Evolutionary conservation across 2,797 vertebrate genomes (phyloP), one percentile per base, ranked within the genome.

Genomic region (Myoxocephalus aenaeus): DNA sequence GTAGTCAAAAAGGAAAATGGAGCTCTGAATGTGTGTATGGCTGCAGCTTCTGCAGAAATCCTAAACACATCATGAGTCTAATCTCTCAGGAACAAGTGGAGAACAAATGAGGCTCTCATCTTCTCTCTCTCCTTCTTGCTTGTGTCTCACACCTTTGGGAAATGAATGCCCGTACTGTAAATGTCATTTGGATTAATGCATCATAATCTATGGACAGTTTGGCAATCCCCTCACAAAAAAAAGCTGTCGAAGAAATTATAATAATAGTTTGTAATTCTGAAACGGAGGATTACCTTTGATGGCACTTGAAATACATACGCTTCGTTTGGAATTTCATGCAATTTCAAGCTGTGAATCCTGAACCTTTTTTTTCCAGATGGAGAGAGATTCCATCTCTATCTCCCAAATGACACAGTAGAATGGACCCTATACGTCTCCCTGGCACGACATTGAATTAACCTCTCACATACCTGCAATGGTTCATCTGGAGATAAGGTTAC

Each of bases 401-500:
- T 87, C 71, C 74, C 59, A 81, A 88, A 90, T 78, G 77, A 82
- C 56, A 72, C 48, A 32, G 50, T 80, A 59, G 73, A 84, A 87
- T 80, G 64, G 80, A 73, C 71, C 75, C 72, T 73, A 76, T 88
- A 79, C 69, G 80, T 92, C 79, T 79, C 59, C 44, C 36, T 78
- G 77, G 8, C 80, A 81, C 81, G 86, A 87, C 87, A 88, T 73
- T 90, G 81, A 84, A 87, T 89, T 90, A 85, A 83, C 87, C 86
- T 90, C 73, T 86, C 65, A 81, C 70, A 86, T 77, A 75, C 73
- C 54, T 76, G 82, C 87, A 74, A 62, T 82, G 73, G 83, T 85
- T 80, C 74, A 85, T 62, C 78, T 72, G 34, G 69, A 87, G 82
- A 86, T 89, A 91, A 88, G 77, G 66, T 84, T 71, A 80, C 68